Conservation (phyloP, 2,888 invertebrate species). For the Cinara cedri region DNA sequence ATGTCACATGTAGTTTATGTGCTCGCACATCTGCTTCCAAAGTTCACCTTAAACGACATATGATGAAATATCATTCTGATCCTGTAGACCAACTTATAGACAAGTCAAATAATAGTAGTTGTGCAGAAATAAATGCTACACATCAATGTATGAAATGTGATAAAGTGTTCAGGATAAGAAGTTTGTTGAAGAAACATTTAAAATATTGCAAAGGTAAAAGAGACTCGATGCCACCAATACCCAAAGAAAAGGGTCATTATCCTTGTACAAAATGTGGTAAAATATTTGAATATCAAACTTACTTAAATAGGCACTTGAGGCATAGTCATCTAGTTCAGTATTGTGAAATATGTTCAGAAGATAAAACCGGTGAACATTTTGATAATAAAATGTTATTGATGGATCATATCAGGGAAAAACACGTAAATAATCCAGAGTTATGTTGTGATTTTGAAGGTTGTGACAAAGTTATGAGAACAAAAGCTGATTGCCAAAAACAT, state of each 20-base stretch:
- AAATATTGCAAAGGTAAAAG: conserved; percentile 65
- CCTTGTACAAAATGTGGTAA: conserved; percentile 67
- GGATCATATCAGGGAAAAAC: conserved; percentile 65
- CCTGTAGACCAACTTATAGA: conserved; percentile 57
- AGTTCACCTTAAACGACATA: conserved; percentile 68
- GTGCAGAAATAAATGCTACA: conserved; percentile 33
- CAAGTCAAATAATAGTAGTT: conserved; percentile 43
- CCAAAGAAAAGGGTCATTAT: conserved; percentile 61
- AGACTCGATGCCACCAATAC: conserved; percentile 61
- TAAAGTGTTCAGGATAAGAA: conserved; percentile 65
- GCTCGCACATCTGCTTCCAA: conserved; percentile 69
- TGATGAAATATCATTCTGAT: conserved; percentile 61
- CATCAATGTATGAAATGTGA: conserved; percentile 58
- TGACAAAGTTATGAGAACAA: conserved; percentile 66
- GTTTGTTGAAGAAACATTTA: conserved; percentile 68
- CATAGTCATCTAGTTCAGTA: conserved; percentile 67
- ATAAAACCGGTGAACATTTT: conserved; percentile 62
- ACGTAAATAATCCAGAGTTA: conserved; percentile 67
- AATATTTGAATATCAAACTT: conserved; percentile 66
- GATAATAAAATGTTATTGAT: conserved; percentile 68
- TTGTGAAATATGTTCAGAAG: conserved; percentile 67
- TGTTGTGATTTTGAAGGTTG: conserved; percentile 65
- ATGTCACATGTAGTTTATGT: conserved; percentile 68
- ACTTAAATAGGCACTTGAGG: conserved; percentile 66
- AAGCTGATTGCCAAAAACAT: conserved; percentile 66